Evolutionary conservation across 2,797 vertebrate genomes (phyloP), one percentile per base, ranked within the genome.

Genomic region (Geotrypetes seraphini): DNA sequence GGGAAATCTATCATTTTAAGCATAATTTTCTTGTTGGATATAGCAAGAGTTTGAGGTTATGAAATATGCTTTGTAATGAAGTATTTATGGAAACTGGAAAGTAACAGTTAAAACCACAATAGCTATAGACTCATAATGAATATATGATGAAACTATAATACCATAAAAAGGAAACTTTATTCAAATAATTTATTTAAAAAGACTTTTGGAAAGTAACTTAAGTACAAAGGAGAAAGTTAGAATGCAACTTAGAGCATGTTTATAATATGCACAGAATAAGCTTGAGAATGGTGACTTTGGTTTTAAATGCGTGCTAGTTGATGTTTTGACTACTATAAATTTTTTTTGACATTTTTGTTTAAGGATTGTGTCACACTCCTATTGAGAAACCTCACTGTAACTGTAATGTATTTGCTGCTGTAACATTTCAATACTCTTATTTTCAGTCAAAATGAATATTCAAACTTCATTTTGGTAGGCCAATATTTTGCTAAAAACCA

Each of bases 161-260:
- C 60, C 68, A 71, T 73, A 79, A 79, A 68, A 52, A 72, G 71
- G 73, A 68, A 78, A 74, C 67, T 72, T 73, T 63, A 70, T 67
- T 74, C 77, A 76, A 66, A 66, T 75, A 63, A 73, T 72, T 76
- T 69, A 64, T 61, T 76, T 72, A 29, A 24, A 29, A 24, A 36
- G 13, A 41, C 33, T 66, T 75, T 77, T 75, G 57, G 69, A 48
- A 61, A 52, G 63, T 75, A 82, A 75, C 85, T 72, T 80, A 86
- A 82, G 75, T 74, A 80, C 74, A 85, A 78, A 75, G 64, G 71
- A 74, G 79, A 80, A 84, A 75, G 78, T 81, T 77, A 84, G 84
- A 90, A 90, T 92, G 89, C 87, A 82, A 71, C 43, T 73, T 88
- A 82, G 77, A 87, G 90, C 91, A 93, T 96, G 91, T 87, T 89